Evolutionary conservation across 37 sponge, comb jelly and placozoan species (phyloP), one percentile per base, ranked within the genome.

Genomic region (Lycopodina hypogea): DNA sequence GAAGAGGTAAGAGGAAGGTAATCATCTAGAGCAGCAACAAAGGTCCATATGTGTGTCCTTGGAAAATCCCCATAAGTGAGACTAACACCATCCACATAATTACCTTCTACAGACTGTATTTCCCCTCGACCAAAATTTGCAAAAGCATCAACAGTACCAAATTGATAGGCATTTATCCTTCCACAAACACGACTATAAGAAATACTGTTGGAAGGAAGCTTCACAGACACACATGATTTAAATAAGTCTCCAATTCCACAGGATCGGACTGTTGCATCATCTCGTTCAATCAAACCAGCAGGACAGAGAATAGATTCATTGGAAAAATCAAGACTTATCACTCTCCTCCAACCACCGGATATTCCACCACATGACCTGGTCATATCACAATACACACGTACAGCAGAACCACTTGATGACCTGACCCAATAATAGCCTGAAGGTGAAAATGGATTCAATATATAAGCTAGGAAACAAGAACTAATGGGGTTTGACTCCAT

Each of bases 361-460:
- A 60, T 56, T 12, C 58, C 58, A 34, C 42, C 29, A 37, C 76
- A 76, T 21, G 26, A 48, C 76, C 76, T 61, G 50, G 61, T 61
- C 76, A 76, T 76, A 42, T 76, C 76, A 38, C 76, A 76, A 4
- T 61, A 76, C 63, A 76, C 53, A 6, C 30, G 61, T 8, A 61
- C 50, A 39, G 76, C 22, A 18, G 40, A 48, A 22, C 63, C 63
- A 61, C 60, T 60, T 11, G 76, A 61, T 2, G 41, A 26, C 24
- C 40, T 76, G 9, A 76, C 2, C 63, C 63, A 60, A 60, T 76
- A 76, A 42, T 61, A 6, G 42, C 76, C 76, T 40, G 76, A 76
- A 8, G 76, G 76, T 15, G 76, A 42, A 38, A 18, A 32, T 24
- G 55, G 56, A 33, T n/a, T n/a, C n/a, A 73, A 2, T 35, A 45